These are phyloP conservation scores for Drosophila sordidula DNA, from an alignment of 2,888 invertebrate species.

Conservation along the genomic window DNA sequence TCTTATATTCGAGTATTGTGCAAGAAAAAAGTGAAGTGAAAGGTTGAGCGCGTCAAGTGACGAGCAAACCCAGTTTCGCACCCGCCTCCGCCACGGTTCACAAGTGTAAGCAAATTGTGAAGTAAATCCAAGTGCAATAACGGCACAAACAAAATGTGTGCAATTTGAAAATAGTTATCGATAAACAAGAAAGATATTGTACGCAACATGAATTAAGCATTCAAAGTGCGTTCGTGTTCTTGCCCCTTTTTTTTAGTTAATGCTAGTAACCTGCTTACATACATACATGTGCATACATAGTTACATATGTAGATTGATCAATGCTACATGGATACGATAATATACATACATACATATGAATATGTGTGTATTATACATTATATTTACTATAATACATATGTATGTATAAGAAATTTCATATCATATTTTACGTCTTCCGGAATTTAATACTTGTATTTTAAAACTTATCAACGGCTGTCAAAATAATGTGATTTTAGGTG, in stretches of 20 bases:
- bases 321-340: neutral
- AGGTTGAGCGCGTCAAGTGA: constrained; percentile 40
- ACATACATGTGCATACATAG: constrained; percentile 3
- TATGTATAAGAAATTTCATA: neutral
- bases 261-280: neutral
- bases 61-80: constrained; percentile 36
- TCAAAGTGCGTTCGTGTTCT: neutral
- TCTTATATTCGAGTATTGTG: constrained; percentile 29
- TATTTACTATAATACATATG: neutral
- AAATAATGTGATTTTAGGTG: neutral
- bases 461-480: neutral
- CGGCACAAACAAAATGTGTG: constrained; percentile 29
- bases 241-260: neutral
- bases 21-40: constrained; percentile 27
- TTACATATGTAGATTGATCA: neutral
- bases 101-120: constrained; percentile 52
- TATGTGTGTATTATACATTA: constrained; percentile 7
- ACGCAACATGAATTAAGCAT: constrained; percentile 19
- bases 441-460: constrained; percentile 1
- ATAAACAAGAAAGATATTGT: constrained; percentile 38
- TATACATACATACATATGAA: neutral
- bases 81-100: constrained; percentile 14
- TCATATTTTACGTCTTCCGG: neutral
- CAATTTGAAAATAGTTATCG: constrained; percentile 24
- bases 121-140: constrained; percentile 37